Percentiles rank a stretch among this genome's conserved stretches.
These are phyloP conservation scores for Ibycter americanus DNA, from an alignment of 2,797 vertebrate genomes.

Conservation along the genomic window DNA sequence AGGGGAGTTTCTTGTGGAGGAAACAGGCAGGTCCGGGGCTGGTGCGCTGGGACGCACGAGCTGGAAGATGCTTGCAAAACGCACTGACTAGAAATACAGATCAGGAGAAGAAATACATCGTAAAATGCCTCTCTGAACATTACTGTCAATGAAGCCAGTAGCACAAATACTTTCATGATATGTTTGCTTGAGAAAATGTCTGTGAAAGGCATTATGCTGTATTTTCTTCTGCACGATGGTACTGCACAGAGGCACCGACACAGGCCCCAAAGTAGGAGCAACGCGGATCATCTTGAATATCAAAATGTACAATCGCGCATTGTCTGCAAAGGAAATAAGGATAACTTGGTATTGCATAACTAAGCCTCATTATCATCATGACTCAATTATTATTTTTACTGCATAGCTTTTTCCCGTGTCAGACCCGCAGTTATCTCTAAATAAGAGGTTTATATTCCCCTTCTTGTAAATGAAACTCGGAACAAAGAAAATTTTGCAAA, in stretches of 20 bases:
- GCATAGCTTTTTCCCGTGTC: not conserved
- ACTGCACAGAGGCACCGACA: not conserved
- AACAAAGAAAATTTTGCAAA: not conserved
- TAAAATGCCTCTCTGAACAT: not conserved
- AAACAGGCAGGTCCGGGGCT: not conserved
- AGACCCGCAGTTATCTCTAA: not conserved
- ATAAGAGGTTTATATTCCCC: not conserved
- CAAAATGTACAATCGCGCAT: not conserved
- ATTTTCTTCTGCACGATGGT: not conserved
- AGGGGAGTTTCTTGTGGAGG: rapidly evolving
- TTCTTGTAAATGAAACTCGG: not conserved
- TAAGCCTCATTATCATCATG: not conserved
- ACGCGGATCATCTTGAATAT: not conserved
- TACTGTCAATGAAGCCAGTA: rapidly evolving
- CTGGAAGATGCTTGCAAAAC: not conserved
- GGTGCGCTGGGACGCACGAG: not conserved
- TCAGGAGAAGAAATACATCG: not conserved
- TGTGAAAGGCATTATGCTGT: not conserved
- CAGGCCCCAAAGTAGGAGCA: not conserved
- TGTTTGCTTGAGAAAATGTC: not conserved
- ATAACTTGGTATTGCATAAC: not conserved
- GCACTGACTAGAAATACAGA: not conserved
- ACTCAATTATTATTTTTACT: conserved; percentile 23
- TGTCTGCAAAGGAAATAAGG: not conserved
- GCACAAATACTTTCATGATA: not conserved